Conservation (phyloP, 1,140 invertebrate species). For the Drosophila subobscura region DNA sequence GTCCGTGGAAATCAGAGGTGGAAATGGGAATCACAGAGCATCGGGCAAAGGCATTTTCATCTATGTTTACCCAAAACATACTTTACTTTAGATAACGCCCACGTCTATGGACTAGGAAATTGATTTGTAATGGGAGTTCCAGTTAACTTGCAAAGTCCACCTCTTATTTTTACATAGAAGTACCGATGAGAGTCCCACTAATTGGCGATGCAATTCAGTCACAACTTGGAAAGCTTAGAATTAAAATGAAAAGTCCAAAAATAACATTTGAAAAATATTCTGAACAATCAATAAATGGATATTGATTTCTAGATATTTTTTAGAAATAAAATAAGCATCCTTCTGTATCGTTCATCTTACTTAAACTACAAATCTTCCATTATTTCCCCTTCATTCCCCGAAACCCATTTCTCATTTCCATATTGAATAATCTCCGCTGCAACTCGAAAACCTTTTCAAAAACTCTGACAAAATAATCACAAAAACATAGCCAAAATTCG, state of each 20-base stretch:
- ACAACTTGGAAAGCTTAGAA: too few relatives aligned
- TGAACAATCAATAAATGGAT: neutral
- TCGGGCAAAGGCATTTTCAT: conserved; percentile 37
- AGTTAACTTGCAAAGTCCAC: neutral
- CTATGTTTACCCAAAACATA: conserved; percentile 76
- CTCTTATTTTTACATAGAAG: too few relatives aligned
- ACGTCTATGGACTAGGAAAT: conserved; percentile 2
- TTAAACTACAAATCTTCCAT: too few relatives aligned
- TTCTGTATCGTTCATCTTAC: too few relatives aligned
- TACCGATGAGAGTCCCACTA: neutral
- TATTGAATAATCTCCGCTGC: conserved; percentile 24
- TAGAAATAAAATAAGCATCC: too few relatives aligned
- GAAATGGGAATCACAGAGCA: conserved; percentile 21
- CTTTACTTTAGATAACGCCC: conserved; percentile 54
- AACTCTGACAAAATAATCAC: conserved; percentile 13
- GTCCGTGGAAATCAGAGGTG: conserved; percentile 45
- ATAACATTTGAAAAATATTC: too few relatives aligned
- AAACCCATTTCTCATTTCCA: conserved; percentile 5
- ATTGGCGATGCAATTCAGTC: neutral
- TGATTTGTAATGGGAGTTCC: conserved; percentile 24
- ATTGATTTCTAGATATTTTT: neutral
- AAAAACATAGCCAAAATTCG: conserved; percentile 32
- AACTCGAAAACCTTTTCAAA: conserved; percentile 24
- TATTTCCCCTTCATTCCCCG: conserved; percentile 8
- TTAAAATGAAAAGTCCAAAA: too few relatives aligned